Conservation (phyloP, 1,140 invertebrate genomes). For the Caenorhabditis inopinata region DNA sequence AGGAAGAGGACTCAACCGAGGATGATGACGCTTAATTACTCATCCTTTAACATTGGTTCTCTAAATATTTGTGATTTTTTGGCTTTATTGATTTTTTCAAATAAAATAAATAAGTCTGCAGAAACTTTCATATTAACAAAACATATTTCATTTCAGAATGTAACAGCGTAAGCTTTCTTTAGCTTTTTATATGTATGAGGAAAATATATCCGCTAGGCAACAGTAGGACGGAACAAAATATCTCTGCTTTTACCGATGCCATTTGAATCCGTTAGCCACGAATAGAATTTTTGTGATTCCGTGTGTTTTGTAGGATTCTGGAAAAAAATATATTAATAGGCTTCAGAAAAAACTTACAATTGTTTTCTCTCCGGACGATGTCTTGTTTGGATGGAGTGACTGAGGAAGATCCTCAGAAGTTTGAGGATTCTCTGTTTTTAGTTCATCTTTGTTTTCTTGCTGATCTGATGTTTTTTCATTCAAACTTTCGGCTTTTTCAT, state of each 20-base stretch:
- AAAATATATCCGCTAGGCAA: background rate
- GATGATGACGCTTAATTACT: background rate
- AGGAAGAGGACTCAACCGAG: background rate
- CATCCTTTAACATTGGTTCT: no score
- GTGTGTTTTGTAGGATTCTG: background rate
- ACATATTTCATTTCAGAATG: no score
- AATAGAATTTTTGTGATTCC: conserved; percentile 15
- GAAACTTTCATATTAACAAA: no score
- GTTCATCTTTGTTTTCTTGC: background rate
- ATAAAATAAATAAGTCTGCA: no score
- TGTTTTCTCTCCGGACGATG: background rate
- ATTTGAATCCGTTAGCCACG: conserved; percentile 4
- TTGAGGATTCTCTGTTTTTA: background rate
- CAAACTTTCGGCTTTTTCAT: background rate
- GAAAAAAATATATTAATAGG: background rate
- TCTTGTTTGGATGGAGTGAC: background rate
- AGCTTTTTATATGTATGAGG: no score
- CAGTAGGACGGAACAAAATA: background rate
- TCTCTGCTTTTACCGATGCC: background rate
- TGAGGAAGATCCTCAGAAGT: no score
- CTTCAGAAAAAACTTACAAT: background rate
- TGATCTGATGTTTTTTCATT: background rate
- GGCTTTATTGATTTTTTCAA: no score
- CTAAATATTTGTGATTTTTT: background rate
- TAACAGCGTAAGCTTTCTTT: no score